phyloP scores from a whole-genome alignment of 2,888 invertebrate species.

The Omphaloscelis lunosa region DNA sequence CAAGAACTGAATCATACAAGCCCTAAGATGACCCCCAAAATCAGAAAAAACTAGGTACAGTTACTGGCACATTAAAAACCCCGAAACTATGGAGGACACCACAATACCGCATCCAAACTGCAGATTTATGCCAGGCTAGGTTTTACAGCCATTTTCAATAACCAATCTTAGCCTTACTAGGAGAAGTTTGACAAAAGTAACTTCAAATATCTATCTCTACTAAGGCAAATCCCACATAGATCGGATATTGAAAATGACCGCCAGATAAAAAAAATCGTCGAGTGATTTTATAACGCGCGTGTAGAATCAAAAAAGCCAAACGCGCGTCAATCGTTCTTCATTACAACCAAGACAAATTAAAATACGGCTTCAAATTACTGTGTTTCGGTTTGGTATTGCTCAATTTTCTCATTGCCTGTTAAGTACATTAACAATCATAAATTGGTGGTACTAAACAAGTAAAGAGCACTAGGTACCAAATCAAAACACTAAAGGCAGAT shows the following conservation, averaged over 20 bases:
- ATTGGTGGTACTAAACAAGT: conserved; percentile 18
- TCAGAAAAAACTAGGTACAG: background rate
- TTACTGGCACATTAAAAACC: conserved; percentile 21
- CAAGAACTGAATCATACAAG: conserved; percentile 1
- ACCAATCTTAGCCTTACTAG: background rate
- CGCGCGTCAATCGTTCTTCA: conserved; percentile 8
- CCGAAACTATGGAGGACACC: conserved; percentile 15
- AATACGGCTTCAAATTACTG: conserved; percentile 5
- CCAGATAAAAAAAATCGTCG: background rate
- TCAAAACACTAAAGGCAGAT: conserved; percentile 40
- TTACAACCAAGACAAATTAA: conserved; percentile 25
- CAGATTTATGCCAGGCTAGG: conserved; percentile 18
- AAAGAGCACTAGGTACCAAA: conserved; percentile 35
- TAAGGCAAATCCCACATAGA: background rate
- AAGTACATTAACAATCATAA: conserved; percentile 3
- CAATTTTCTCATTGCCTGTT: conserved; percentile 15
- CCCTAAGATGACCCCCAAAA: conserved; percentile 7
- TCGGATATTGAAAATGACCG: conserved; percentile 23
- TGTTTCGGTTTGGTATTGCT: conserved; percentile 30
- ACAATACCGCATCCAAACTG: conserved; percentile 44
- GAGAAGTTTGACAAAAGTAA: conserved; percentile 7
- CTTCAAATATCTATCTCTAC: background rate
- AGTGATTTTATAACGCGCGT: background rate
- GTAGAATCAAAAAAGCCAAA: conserved; percentile 2
- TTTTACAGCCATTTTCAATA: conserved; percentile 18